phyloP scores from a whole-genome alignment of 2,888 invertebrate species.

The Phortica okadai region DNA sequence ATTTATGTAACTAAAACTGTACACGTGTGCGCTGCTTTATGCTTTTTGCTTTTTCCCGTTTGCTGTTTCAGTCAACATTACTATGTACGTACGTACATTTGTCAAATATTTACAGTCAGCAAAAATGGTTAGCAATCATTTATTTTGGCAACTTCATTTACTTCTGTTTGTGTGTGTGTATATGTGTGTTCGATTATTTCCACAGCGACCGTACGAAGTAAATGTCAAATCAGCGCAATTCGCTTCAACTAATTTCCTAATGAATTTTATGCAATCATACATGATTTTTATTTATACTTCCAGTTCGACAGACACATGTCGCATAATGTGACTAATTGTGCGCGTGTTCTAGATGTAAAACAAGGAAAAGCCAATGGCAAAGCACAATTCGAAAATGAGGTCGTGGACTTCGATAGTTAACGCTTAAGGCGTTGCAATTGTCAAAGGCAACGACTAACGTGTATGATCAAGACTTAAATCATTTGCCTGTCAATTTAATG shows the following conservation, averaged over 20 bases:
- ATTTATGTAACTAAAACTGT: neutral
- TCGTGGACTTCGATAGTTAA: too few species aligned
- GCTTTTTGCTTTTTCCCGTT: neutral
- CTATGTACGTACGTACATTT: slow-evolving; percentile 42
- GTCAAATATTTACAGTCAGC: slow-evolving; percentile 14
- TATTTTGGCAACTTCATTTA: neutral
- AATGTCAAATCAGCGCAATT: too few species aligned
- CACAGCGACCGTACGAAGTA: too few species aligned
- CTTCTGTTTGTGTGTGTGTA: neutral
- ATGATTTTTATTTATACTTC: too few species aligned
- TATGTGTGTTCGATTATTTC: neutral
- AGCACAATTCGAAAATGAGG: too few species aligned
- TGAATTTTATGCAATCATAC: too few species aligned
- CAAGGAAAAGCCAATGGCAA: too few species aligned
- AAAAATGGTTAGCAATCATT: slow-evolving; percentile 11
- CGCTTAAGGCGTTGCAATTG: neutral
- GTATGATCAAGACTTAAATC: neutral
- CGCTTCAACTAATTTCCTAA: too few species aligned
- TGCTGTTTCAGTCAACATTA: slow-evolving; percentile 53
- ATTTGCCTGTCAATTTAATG: neutral
- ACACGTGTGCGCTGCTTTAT: neutral
- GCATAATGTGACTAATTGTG: too few species aligned
- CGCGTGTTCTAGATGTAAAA: too few species aligned
- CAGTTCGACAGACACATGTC: too few species aligned
- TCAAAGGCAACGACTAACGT: neutral